Percentiles rank a stretch among this genome's conserved stretches.
These are phyloP conservation scores for Nycteola revayana DNA, from an alignment of 2,888 invertebrate species.

Conservation along the genomic window DNA sequence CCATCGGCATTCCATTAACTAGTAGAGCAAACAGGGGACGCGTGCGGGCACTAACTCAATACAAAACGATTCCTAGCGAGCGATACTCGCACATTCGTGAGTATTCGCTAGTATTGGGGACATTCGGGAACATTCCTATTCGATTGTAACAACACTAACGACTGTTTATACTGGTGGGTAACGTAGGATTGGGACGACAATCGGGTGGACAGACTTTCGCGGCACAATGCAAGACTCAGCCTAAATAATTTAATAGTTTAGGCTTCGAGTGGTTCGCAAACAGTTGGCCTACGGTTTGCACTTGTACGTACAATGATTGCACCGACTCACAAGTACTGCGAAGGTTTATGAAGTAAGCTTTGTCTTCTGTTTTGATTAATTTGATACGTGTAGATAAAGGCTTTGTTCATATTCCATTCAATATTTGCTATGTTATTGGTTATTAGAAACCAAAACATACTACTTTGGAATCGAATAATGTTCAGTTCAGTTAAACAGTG, in stretches of 20 bases:
- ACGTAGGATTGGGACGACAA: constrained; percentile 40
- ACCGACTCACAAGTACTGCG: constrained; percentile 18
- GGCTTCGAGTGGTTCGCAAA: constrained; percentile 64
- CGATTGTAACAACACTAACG: constrained; percentile 66
- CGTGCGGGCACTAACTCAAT: constrained; percentile 66
- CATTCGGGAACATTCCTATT: constrained; percentile 49
- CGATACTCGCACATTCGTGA: constrained; percentile 63
- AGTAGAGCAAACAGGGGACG: constrained; percentile 39
- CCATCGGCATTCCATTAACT: constrained; percentile 78
- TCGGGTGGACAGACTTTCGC: constrained; percentile 58
- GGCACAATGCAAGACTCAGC: constrained; percentile 72
- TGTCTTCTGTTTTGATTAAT: constrained; percentile 30
- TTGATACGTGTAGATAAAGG: constrained; percentile 12
- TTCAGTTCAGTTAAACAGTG: no score
- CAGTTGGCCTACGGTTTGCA: constrained; percentile 39
- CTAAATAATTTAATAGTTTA: constrained; percentile 78
- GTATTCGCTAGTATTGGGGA: constrained; percentile 49
- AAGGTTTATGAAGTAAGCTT: constrained; percentile 30
- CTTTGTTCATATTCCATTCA: constrained; percentile 15
- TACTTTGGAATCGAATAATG: no score
- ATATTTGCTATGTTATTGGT: no score
- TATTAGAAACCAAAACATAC: no score
- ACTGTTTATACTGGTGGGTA: constrained; percentile 67
- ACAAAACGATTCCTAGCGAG: constrained; percentile 62
- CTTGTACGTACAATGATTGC: constrained; percentile 38